Conservation (phyloP, 2,888 invertebrate species). For the Epiblema foenella region DNA sequence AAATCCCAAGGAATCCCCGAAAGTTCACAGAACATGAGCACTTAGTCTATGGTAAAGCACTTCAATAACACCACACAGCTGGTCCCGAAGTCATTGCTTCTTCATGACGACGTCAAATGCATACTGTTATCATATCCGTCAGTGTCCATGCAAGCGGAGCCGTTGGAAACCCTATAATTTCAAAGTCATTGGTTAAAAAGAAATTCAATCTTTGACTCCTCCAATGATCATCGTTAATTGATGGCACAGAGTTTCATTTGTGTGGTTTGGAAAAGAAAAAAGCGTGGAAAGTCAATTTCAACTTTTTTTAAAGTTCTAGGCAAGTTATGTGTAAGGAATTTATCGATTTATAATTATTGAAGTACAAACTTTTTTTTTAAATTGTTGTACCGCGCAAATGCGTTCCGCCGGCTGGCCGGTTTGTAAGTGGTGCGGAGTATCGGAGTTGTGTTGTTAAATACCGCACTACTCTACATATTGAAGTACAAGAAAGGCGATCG, state of each 20-base stretch:
- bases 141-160: slow-evolving; percentile 66
- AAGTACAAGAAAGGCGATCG: slow-evolving; percentile 64
- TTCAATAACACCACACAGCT: slow-evolving; percentile 54
- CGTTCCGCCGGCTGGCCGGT: slow-evolving; percentile 72
- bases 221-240: slow-evolving; percentile 71
- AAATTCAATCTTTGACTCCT: slow-evolving; percentile 67
- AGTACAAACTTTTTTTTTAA: slow-evolving; percentile 61
- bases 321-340: neutral
- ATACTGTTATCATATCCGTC: slow-evolving; percentile 69
- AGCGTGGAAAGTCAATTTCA: slow-evolving; percentile 55
- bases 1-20: slow-evolving; percentile 50
- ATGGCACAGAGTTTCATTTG: slow-evolving; percentile 24
- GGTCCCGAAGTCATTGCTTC: slow-evolving; percentile 61
- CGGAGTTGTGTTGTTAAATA: slow-evolving; percentile 79
- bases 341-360: slow-evolving; percentile 3
- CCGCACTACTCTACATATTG: slow-evolving; percentile 79
- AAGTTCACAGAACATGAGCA: slow-evolving; percentile 56
- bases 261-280: slow-evolving; percentile 29
- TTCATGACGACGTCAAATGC: slow-evolving; percentile 52
- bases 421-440: slow-evolving; percentile 78
- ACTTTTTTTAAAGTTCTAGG: slow-evolving; percentile 10
- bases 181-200: slow-evolving; percentile 71
- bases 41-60: slow-evolving; percentile 59
- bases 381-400: slow-evolving; percentile 60
- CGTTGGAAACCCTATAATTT: slow-evolving; percentile 80